phyloP scores from a whole-genome alignment of 2,888 invertebrate genomes.

The Serripes groenlandicus region DNA sequence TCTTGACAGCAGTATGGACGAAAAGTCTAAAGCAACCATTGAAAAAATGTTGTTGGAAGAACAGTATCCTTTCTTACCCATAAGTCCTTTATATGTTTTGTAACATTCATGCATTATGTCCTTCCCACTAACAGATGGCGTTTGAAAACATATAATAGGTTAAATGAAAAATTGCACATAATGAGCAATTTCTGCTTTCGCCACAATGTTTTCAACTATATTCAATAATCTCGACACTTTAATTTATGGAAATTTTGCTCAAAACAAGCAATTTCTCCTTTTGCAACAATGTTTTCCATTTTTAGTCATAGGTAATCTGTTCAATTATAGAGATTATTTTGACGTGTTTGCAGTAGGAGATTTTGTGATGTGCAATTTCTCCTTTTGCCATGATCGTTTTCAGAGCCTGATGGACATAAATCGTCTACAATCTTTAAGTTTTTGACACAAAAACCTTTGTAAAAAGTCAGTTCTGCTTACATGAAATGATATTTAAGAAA shows the following conservation, averaged over 20 bases:
- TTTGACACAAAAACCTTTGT: no score
- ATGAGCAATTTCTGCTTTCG: neutral
- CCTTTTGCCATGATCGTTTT: no score
- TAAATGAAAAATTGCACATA: neutral
- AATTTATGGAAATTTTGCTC: no score
- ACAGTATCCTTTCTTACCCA: slow-evolving; percentile 84
- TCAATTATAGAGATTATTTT: no score
- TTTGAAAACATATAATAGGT: neutral
- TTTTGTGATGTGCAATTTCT: no score
- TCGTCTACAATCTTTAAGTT: no score
- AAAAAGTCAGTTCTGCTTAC: no score
- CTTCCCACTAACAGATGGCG: neutral
- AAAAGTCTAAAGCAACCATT: slow-evolving; percentile 84
- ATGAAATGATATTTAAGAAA: no score
- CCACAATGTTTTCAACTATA: neutral
- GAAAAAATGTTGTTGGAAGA: slow-evolving; percentile 85
- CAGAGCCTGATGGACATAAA: no score
- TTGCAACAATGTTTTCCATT: no score
- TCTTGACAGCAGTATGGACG: slow-evolving; percentile 82
- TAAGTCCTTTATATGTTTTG: neutral
- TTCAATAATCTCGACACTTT: neutral
- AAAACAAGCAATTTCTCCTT: no score
- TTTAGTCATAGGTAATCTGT: neutral
- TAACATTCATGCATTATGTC: neutral
- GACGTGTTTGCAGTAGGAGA: no score